phyloP scores from a whole-genome alignment of 2,797 vertebrate genomes.

The Sebastes taczanowskii region DNA sequence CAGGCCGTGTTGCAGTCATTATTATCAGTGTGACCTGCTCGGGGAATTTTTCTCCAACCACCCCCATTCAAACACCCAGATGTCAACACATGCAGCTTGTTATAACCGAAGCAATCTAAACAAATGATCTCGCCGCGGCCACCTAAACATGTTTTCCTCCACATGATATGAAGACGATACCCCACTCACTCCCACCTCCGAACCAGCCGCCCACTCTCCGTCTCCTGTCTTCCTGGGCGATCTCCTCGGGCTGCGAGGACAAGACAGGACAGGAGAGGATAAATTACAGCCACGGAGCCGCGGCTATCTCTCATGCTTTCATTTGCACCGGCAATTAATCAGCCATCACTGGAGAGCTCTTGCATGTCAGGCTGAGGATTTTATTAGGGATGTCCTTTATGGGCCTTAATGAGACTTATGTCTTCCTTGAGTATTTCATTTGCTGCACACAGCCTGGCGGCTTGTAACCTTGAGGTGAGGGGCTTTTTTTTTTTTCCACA shows the following conservation, averaged over 20 bases:
- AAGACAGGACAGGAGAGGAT: conserved; percentile 80
- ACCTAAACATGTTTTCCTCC: conserved; percentile 65
- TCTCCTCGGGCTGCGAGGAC: conserved; percentile 77
- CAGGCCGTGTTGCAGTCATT: conserved; percentile 55
- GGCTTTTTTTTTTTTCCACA: conserved; percentile 31
- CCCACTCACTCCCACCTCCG: neutral
- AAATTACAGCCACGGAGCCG: conserved; percentile 78
- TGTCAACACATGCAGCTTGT: conserved; percentile 69
- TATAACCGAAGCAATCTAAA: conserved; percentile 70
- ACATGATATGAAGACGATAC: conserved; percentile 51
- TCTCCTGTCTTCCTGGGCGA: conserved; percentile 69
- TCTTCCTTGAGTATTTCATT: conserved; percentile 86
- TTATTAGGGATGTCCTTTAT: conserved; percentile 87
- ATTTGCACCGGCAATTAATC: conserved; percentile 86
- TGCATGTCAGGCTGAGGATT: conserved; percentile 83
- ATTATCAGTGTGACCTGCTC: conserved; percentile 73
- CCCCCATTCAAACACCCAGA: conserved; percentile 48
- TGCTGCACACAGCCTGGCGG: conserved; percentile 74
- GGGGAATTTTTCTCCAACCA: conserved; percentile 27
- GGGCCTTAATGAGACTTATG: conserved; percentile 86
- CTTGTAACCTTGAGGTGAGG: conserved; percentile 80
- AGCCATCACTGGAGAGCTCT: conserved; percentile 85
- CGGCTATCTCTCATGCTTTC: conserved; percentile 78
- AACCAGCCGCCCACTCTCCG: conserved; percentile 53
- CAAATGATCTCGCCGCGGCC: conserved; percentile 62